phyloP scores from a whole-genome alignment of 2,113 vertebrate genomes.

The Callipepla californica region DNA sequence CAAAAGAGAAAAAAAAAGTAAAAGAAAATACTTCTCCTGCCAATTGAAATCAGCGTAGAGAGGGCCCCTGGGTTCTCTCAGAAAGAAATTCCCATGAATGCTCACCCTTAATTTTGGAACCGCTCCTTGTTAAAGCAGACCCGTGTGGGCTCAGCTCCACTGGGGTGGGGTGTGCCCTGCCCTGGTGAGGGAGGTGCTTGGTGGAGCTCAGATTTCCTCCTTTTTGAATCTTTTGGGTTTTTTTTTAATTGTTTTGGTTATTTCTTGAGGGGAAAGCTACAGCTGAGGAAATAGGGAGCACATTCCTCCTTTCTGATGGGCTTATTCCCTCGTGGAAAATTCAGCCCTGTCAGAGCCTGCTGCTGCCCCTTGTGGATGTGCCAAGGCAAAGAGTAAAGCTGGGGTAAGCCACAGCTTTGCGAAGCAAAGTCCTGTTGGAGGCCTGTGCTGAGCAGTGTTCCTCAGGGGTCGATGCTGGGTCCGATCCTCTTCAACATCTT shows the following conservation, averaged over 20 bases:
- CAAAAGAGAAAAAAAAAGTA: background rate
- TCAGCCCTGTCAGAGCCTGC: background rate
- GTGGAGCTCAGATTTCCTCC: background rate
- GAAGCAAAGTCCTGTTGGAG: background rate
- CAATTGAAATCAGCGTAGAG: background rate
- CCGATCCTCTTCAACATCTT: too few species aligned
- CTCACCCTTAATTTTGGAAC: background rate
- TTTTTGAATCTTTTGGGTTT: background rate
- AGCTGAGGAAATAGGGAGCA: background rate
- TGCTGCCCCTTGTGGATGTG: background rate
- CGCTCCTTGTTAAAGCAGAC: background rate
- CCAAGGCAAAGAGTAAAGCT: background rate
- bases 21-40: constrained; percentile 21
- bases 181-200: accelerated
- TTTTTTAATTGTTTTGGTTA: background rate
- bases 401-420: background rate
- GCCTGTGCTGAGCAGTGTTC: too few species aligned
- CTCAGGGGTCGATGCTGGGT: too few species aligned
- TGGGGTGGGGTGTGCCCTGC: background rate
- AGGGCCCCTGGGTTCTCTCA: background rate
- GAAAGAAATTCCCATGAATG: accelerated
- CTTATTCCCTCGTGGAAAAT: background rate
- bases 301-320: background rate
- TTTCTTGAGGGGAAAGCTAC: constrained; percentile 13
- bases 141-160: accelerated